A percentile compares a stretch with the other conserved stretches of the same genome.
These are phyloP conservation scores for Acanthosepion lycidas DNA, from an alignment of 2,888 invertebrate genomes.

Conservation along the genomic window DNA sequence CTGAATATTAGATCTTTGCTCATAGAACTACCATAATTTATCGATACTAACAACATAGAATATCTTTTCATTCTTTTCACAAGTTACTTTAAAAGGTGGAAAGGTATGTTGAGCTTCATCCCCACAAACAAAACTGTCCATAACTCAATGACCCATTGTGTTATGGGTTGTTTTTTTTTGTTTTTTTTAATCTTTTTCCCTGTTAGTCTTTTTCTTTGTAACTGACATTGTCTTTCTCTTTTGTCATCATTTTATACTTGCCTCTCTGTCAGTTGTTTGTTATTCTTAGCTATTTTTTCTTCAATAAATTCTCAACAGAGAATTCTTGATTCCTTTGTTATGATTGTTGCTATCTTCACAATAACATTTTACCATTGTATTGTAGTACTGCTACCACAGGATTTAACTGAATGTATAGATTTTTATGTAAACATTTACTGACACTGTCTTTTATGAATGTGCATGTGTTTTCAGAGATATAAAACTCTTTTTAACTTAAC, in stretches of 20 bases:
- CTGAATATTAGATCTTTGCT: no score
- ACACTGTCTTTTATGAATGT: background rate
- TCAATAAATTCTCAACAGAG: background rate
- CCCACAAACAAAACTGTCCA: no score
- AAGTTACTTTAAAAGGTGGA: no score
- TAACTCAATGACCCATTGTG: no score
- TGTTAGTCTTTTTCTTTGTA: no score
- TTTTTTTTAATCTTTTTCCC: no score
- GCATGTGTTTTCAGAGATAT: slow-evolving; percentile 6
- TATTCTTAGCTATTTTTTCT: background rate
- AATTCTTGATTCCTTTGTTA: background rate
- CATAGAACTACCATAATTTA: no score
- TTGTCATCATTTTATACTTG: background rate
- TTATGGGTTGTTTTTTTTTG: no score
- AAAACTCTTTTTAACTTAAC: background rate
- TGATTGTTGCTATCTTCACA: background rate
- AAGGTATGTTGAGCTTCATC: no score
- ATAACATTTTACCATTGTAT: background rate
- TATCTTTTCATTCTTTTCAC: no score
- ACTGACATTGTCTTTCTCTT: background rate
- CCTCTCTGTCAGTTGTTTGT: background rate
- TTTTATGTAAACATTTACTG: slow-evolving; percentile 8
- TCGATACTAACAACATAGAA: no score
- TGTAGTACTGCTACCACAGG: background rate
- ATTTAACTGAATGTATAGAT: background rate